Conservation (phyloP, 2,797 vertebrate species). For the Pangasius macronema region DNA sequence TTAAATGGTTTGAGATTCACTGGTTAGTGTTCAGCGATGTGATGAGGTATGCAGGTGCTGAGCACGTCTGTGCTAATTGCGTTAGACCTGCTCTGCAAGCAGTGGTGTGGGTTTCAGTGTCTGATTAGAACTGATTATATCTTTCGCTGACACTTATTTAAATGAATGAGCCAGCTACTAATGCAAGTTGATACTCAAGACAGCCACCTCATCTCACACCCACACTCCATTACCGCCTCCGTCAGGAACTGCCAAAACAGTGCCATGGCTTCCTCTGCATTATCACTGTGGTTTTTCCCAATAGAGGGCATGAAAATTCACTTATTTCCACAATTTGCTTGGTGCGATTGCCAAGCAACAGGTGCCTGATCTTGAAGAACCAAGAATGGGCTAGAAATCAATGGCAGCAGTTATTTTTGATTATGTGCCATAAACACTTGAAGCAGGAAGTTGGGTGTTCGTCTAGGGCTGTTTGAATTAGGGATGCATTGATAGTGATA, state of each 20-base stretch:
- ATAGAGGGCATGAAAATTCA: not conserved
- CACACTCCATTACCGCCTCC: slow-evolving; percentile 43
- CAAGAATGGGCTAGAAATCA: not conserved
- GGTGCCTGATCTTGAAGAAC: not conserved
- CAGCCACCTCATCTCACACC: slow-evolving; percentile 43
- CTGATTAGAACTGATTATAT: slow-evolving; percentile 49
- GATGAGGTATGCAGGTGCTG: slow-evolving; percentile 22
- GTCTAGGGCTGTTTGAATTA: not conserved
- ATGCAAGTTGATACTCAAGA: slow-evolving; percentile 50
- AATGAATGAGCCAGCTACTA: slow-evolving; percentile 46
- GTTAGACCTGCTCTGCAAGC: slow-evolving; percentile 20
- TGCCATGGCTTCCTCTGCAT: slow-evolving; percentile 11
- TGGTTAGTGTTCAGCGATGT: slow-evolving; percentile 28
- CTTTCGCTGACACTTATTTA: slow-evolving; percentile 48
- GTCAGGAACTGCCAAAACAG: slow-evolving; percentile 29
- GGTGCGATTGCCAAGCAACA: slow-evolving; percentile 37
- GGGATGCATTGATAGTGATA: not conserved
- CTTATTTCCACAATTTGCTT: slow-evolving; percentile 18
- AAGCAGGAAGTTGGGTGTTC: not conserved
- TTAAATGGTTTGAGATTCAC: not conserved
- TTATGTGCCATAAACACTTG: not conserved
- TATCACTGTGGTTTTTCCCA: slow-evolving; percentile 8
- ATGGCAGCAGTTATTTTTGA: not conserved
- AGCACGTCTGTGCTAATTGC: slow-evolving; percentile 42
- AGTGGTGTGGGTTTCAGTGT: slow-evolving; percentile 42